A percentile compares a stretch with the other conserved stretches of the same genome.
Evolutionary conservation across 2,113 vertebrate species (phyloP).

Genomic region (Vulpes vulpes): DNA sequence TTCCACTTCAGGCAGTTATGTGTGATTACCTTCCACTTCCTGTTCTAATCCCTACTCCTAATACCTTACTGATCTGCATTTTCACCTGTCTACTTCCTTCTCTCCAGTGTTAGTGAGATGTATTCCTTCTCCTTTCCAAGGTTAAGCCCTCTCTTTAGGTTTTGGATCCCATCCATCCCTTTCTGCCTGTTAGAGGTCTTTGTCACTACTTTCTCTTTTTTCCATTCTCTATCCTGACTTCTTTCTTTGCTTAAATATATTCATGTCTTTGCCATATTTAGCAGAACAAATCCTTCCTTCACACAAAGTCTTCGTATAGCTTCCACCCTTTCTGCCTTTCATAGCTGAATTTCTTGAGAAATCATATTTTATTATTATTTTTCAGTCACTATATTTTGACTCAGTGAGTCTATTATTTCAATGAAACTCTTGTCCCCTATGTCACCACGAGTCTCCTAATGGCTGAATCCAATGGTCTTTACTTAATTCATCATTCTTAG

Average conservation of each 20-base stretch:
- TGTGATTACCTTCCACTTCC: not conserved
- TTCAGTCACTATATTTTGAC: constrained; percentile 1
- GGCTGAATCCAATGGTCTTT: constrained; percentile 1
- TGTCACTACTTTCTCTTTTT: not conserved
- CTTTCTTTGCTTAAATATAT: constrained; percentile 30
- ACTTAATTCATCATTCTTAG: not conserved
- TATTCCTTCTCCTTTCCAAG: not conserved
- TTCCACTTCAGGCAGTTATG: not conserved
- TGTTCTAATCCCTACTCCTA: not conserved
- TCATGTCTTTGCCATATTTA: constrained; percentile 26
- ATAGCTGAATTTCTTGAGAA: constrained; percentile 28
- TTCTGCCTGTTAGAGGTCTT: constrained; percentile 6
- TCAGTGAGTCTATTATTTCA: not conserved
- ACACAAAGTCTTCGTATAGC: not conserved
- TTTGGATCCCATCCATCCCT: constrained; percentile 17
- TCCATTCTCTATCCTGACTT: not conserved
- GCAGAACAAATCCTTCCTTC: not conserved
- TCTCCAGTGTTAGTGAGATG: not conserved
- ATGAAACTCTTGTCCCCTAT: not conserved
- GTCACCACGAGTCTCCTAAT: not conserved
- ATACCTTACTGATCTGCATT: not conserved
- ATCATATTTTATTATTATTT: not conserved
- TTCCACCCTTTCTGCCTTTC: not conserved
- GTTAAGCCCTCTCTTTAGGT: not conserved
- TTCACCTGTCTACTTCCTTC: not conserved